Evolutionary conservation across 2,888 invertebrate genomes (phyloP).

Genomic region (Leucophora obtusa): DNA sequence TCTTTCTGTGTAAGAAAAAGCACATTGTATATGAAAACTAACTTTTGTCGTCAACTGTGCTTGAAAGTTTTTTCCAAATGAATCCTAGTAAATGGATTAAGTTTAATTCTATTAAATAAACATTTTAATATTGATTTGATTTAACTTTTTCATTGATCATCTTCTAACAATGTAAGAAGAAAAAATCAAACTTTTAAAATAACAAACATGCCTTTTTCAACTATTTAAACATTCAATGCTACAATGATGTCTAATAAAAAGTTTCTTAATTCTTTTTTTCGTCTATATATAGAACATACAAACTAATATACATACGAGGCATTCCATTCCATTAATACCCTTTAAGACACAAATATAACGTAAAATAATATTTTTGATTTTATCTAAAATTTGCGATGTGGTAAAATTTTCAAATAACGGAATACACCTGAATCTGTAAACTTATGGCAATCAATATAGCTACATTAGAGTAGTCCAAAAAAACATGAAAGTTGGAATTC

Average conservation of each 20-base stretch:
- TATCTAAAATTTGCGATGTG: too few species aligned
- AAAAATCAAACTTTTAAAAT: background rate
- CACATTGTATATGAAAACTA: background rate
- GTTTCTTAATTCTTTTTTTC: slow-evolving; percentile 17
- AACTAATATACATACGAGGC: too few species aligned
- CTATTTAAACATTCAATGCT: slow-evolving; percentile 54
- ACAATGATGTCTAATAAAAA: slow-evolving; percentile 50
- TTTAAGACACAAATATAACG: too few species aligned
- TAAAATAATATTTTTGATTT: too few species aligned
- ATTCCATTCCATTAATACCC: too few species aligned
- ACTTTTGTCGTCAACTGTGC: background rate
- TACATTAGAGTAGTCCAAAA: too few species aligned
- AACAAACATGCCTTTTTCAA: slow-evolving; percentile 46
- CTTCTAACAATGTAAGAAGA: background rate
- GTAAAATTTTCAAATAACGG: too few species aligned
- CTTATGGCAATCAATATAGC: too few species aligned
- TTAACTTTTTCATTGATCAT: slow-evolving; percentile 47
- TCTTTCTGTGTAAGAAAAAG: too few species aligned
- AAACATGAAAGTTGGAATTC: too few species aligned
- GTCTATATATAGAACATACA: background rate
- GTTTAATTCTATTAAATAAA: slow-evolving; percentile 19
- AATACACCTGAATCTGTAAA: too few species aligned
- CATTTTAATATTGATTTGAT: slow-evolving; percentile 37
- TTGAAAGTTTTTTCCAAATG: slow-evolving; percentile 22
- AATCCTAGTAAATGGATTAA: slow-evolving; percentile 32